Evolutionary conservation across 2,797 vertebrate species (phyloP).

Genomic region (Cossypha dichroa): DNA sequence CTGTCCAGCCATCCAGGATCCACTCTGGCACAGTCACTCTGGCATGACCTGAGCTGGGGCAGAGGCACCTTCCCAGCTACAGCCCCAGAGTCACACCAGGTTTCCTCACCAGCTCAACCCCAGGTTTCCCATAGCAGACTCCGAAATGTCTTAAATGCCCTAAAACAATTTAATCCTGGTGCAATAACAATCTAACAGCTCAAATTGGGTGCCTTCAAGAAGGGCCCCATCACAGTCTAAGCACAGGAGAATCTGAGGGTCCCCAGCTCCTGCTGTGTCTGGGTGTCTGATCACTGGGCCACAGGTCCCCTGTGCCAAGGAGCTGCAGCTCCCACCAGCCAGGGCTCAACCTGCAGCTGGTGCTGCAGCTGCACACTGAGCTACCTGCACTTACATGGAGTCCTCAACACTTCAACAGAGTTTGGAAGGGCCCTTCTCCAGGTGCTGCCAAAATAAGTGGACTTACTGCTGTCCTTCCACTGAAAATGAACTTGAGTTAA

Average conservation of each 20-base stretch:
- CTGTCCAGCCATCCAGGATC: fast-evolving
- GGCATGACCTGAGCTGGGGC: neutral
- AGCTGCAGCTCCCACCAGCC: neutral
- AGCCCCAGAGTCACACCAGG: neutral
- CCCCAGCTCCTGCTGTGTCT: fast-evolving
- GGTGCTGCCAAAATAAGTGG: neutral
- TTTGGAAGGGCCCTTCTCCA: neutral
- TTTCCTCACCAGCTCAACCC: neutral
- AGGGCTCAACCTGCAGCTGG: neutral
- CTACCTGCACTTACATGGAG: neutral
- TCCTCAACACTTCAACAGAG: neutral
- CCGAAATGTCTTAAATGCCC: neutral
- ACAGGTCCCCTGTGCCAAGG: fast-evolving
- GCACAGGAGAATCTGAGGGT: neutral
- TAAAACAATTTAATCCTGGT: neutral
- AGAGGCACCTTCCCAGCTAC: neutral
- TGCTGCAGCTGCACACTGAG: neutral
- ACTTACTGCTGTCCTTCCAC: fast-evolving
- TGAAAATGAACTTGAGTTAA: neutral
- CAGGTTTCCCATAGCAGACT: no score
- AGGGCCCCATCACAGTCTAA: neutral
- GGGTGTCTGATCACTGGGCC: neutral
- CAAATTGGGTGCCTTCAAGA: neutral
- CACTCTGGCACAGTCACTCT: neutral
- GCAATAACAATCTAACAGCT: no score